phyloP scores from a whole-genome alignment of 1,140 invertebrate species.

The Mercenaria mercenaria region DNA sequence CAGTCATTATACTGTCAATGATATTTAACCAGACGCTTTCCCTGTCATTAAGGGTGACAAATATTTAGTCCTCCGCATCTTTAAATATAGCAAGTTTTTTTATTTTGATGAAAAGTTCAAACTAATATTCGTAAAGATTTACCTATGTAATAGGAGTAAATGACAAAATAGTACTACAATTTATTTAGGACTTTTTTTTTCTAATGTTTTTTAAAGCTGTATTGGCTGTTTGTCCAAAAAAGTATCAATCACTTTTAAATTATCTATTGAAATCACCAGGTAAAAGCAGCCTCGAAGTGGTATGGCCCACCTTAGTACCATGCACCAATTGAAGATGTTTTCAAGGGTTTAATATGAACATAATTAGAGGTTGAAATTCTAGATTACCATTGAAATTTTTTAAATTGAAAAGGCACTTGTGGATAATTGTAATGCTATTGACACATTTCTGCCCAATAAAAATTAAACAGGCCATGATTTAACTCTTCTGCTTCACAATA shows the following conservation, averaged over 20 bases:
- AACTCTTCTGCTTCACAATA: background rate
- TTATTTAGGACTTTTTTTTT: too few species aligned
- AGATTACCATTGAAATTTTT: conserved; percentile 1
- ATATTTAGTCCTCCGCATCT: too few species aligned
- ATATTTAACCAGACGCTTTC: too few species aligned
- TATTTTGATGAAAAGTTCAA: too few species aligned
- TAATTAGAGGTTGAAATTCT: conserved; percentile 40
- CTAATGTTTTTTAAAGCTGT: too few species aligned
- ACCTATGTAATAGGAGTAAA: too few species aligned
- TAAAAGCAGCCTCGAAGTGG: background rate
- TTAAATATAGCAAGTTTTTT: too few species aligned
- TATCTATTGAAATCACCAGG: background rate
- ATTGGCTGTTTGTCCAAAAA: too few species aligned
- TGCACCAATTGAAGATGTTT: conserved; percentile 24
- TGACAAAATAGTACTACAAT: too few species aligned
- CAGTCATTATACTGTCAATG: conserved; percentile 13
- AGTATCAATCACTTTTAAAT: background rate
- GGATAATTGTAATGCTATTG: background rate
- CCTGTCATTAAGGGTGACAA: too few species aligned
- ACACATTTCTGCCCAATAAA: conserved; percentile 32
- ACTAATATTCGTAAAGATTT: too few species aligned
- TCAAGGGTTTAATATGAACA: conserved; percentile 23
- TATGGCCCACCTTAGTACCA: background rate
- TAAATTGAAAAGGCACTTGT: conserved; percentile 28
- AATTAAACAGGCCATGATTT: conserved; percentile 34